phyloP scores from a whole-genome alignment of 1,140 invertebrate species.

The Bradynema listronoti region DNA sequence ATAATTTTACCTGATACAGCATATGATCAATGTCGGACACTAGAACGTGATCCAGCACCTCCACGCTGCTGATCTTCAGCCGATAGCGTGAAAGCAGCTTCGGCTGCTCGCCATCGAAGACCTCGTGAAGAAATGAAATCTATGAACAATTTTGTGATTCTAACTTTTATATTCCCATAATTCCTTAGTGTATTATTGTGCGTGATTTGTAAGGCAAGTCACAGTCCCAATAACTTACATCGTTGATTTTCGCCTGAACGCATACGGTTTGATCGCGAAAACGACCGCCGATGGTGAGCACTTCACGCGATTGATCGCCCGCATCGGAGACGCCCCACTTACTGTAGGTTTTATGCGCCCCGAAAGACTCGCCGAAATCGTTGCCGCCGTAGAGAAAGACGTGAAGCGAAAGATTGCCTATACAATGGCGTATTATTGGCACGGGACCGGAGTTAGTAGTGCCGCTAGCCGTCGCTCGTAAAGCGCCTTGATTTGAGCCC shows the following conservation, averaged over 20 bases:
- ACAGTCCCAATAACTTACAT: constrained; percentile 12
- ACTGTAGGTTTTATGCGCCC: constrained; percentile 30
- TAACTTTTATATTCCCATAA: constrained; percentile 13
- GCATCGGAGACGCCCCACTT: constrained; percentile 43
- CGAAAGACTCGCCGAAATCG: constrained; percentile 41
- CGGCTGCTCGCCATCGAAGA: constrained; percentile 28
- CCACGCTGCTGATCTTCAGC: constrained; percentile 37
- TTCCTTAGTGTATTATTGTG: too few species aligned
- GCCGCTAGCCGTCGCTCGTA: too few species aligned
- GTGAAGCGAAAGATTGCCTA: constrained; percentile 32
- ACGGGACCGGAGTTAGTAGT: too few species aligned
- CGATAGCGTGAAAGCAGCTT: constrained; percentile 20
- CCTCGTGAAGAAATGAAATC: constrained; percentile 32
- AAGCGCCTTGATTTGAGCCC: too few species aligned
- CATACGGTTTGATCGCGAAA: constrained; percentile 45
- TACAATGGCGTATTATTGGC: constrained; percentile 22
- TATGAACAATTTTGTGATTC: constrained; percentile 24
- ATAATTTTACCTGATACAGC: constrained; percentile 39
- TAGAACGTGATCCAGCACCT: constrained; percentile 43
- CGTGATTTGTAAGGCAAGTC: not conserved
- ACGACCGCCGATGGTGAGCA: constrained; percentile 21
- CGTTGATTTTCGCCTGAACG: constrained; percentile 22
- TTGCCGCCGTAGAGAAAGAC: constrained; percentile 41
- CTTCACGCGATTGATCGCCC: constrained; percentile 14
- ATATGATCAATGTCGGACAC: constrained; percentile 46